A percentile compares a stretch with the other conserved stretches of the same genome.
phyloP scores from a whole-genome alignment of 1,140 invertebrate species.

The Drosophila malerkotliana region DNA sequence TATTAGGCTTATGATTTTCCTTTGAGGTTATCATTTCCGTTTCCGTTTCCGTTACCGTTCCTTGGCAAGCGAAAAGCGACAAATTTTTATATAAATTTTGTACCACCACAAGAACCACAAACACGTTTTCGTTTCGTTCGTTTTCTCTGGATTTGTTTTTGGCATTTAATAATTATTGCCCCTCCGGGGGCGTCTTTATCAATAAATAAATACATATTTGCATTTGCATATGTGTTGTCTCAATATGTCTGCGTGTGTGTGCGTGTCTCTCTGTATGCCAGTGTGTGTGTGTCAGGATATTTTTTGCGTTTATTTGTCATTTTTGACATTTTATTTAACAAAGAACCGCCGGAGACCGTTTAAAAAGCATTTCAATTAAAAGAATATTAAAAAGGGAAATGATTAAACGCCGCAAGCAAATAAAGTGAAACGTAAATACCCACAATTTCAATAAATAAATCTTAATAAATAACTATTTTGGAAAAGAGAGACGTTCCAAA shows the following conservation, averaged over 20 bases:
- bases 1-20: conserved; percentile 34
- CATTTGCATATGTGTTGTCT: conserved; percentile 72
- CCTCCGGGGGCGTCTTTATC: conserved; percentile 45
- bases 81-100: conserved; percentile 49
- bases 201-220: conserved; percentile 60
- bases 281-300: neutral
- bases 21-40: conserved; percentile 16
- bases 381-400: neutral
- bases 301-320: conserved; percentile 52
- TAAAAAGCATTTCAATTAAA: conserved; percentile 37
- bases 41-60: conserved; percentile 6
- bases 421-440: conserved; percentile 16
- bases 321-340: conserved; percentile 39
- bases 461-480: neutral
- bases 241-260: conserved; percentile 46
- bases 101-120: conserved; percentile 52
- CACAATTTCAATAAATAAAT: neutral
- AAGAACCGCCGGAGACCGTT: conserved; percentile 9
- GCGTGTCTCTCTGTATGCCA: conserved; percentile 42
- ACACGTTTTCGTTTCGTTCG: conserved; percentile 30
- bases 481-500: neutral
- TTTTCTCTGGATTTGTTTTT: conserved; percentile 48
- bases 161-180: conserved; percentile 52
- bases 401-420: conserved; percentile 9
- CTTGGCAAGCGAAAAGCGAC: conserved; percentile 56